Evolutionary conservation across 2,888 invertebrate species (phyloP), one percentile per base, ranked within the genome.

Genomic region (Conistra vaccinii): DNA sequence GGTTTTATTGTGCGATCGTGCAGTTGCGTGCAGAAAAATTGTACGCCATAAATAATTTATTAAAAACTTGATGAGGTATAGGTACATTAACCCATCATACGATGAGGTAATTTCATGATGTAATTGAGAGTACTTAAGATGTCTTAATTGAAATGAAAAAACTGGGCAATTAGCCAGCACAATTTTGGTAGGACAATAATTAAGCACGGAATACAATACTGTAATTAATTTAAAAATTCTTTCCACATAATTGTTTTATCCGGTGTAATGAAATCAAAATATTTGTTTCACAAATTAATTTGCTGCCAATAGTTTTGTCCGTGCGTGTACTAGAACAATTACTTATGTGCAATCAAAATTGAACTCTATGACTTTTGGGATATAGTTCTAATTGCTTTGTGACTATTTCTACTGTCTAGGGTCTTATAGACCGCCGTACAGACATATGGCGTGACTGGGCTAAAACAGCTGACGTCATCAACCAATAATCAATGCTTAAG

Each of bases 391-490:
- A 62, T 78, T 3, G 9, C 3, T 29, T 77, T 26, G 51, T 5
- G 9, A 1, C 23, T 42, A 12, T 62, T 42, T 53, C 35, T 63
- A 39, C 10, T 17, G 39, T 62, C 53, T 71, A 60, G 81, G 71
- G 69, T 80, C 42, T 32, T 76, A 72, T 76, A 67, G 62, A 68
- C 32, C 14, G 26, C 55, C 12, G 71, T 83, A 58, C 63, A 75
- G 73, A 77, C 58, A 45, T 63, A 79, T 88, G 77, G 85, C 85
- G 87, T 88, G 87, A 80, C 80, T 45, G 53, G 51, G 51, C 66
- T 78, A 69, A 75, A 81, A 71, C 6, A 75, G 87, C 87, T 87
- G 81, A 87, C 87, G 85, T 87, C 87, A 88, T 75, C 35, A 35
- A 51, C 58, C 20, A 32, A 80, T 76, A 83, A 86, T 86, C 85